Conservation (phyloP, 2,113 vertebrate genomes). For the Tichodroma muraria region DNA sequence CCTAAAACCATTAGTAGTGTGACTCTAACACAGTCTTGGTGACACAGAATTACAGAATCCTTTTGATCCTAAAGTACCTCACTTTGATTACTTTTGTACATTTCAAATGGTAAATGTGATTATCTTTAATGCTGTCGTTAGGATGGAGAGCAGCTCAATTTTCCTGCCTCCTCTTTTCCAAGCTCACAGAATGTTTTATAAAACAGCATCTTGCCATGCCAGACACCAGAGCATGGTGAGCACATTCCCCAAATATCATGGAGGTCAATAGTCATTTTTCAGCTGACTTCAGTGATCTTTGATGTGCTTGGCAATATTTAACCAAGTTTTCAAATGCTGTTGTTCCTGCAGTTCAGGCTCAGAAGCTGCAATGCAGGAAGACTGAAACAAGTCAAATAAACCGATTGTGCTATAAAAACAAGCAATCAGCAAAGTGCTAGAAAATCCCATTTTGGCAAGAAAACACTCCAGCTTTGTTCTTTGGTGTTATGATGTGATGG, state of each 20-base stretch:
- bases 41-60: not conserved
- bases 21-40: not conserved
- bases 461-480: slow-evolving; percentile 17
- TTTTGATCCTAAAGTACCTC: not conserved
- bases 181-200: not conserved
- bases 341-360: not conserved
- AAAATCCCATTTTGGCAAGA: slow-evolving; percentile 4
- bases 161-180: not conserved
- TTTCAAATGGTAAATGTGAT: not conserved
- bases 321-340: not conserved
- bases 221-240: not conserved
- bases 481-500: not conserved
- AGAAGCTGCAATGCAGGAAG: not conserved
- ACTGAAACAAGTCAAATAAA: not conserved
- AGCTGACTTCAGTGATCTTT: not conserved
- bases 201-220: not conserved
- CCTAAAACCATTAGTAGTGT: not conserved
- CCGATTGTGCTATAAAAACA: not conserved
- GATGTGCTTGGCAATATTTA: not conserved
- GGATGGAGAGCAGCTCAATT: not conserved
- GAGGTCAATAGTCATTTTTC: not conserved
- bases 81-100: not conserved
- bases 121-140: not conserved
- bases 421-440: not conserved
- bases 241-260: not conserved